Conservation (phyloP, 2,797 vertebrate species). For the Sparidentex hasta region DNA sequence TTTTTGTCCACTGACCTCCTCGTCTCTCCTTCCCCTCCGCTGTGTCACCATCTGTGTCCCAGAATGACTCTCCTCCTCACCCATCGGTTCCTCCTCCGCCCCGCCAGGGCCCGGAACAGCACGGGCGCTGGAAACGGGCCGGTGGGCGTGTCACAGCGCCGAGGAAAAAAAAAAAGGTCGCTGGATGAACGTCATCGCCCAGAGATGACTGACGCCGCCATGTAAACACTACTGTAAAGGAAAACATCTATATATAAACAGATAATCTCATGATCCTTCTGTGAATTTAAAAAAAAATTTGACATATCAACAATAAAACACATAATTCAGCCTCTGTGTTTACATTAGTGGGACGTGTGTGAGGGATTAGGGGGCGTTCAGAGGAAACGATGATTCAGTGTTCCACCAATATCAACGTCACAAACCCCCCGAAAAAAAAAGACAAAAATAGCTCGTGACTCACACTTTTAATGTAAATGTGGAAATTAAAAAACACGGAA, state of each 20-base stretch:
- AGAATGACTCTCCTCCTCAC: constrained; percentile 49
- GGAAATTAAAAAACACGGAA: neutral
- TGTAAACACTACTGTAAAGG: constrained; percentile 4
- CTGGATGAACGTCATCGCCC: constrained; percentile 30
- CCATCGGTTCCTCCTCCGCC: constrained; percentile 37
- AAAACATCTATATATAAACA: constrained; percentile 2
- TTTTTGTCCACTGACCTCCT: constrained; percentile 52
- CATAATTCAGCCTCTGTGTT: neutral
- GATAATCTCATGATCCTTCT: neutral
- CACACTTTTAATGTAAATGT: neutral
- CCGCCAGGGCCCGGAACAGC: constrained; percentile 49
- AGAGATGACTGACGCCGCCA: constrained; percentile 23
- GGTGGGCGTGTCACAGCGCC: constrained; percentile 12
- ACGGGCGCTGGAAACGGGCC: constrained; percentile 32
- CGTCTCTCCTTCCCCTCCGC: constrained; percentile 44
- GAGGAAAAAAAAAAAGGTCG: too few relatives aligned
- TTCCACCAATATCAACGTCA: neutral
- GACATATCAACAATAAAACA: neutral
- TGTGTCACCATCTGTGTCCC: constrained; percentile 74
- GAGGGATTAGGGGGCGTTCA: too few relatives aligned
- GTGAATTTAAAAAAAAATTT: neutral
- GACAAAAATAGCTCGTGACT: neutral
- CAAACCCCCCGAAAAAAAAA: neutral
- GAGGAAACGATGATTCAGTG: neutral
- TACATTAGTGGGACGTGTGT: neutral